phyloP scores from a whole-genome alignment of 2,888 invertebrate species.

The Eristalis intricaria region DNA sequence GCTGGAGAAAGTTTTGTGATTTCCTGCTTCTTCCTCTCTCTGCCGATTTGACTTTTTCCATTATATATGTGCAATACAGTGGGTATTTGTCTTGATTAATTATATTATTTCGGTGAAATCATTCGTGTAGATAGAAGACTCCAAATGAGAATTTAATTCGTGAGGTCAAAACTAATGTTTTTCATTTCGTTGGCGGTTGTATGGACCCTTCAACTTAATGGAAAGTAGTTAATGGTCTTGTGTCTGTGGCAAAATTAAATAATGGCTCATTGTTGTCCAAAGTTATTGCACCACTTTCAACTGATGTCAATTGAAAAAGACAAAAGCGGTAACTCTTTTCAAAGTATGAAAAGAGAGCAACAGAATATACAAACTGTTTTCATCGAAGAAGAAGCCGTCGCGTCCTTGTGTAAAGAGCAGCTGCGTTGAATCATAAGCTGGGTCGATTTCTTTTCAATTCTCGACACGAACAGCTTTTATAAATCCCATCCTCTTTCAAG shows the following conservation, averaged over 20 bases:
- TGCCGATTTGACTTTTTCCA: background rate
- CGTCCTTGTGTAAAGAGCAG: no score
- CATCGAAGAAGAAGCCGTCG: no score
- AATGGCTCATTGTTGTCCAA: background rate
- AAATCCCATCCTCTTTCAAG: no score
- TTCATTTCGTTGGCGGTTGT: background rate
- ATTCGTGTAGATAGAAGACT: background rate
- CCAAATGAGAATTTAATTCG: background rate
- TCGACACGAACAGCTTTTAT: no score
- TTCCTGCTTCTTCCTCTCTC: background rate
- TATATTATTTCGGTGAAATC: background rate
- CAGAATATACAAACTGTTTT: no score
- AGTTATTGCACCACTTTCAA: no score
- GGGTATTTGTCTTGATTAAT: slow-evolving; percentile 15
- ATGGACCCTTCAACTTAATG: no score
- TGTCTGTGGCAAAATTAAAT: background rate
- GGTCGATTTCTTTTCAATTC: no score
- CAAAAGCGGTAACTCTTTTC: no score
- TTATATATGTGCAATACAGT: background rate
- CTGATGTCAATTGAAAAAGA: no score
- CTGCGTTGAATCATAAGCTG: no score
- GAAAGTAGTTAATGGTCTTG: background rate
- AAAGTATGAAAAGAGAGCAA: no score
- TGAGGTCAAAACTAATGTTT: background rate
- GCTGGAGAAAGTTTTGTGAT: background rate